Evolutionary conservation across 1,140 invertebrate genomes (phyloP).

Genomic region (Atta cephalotes): DNA sequence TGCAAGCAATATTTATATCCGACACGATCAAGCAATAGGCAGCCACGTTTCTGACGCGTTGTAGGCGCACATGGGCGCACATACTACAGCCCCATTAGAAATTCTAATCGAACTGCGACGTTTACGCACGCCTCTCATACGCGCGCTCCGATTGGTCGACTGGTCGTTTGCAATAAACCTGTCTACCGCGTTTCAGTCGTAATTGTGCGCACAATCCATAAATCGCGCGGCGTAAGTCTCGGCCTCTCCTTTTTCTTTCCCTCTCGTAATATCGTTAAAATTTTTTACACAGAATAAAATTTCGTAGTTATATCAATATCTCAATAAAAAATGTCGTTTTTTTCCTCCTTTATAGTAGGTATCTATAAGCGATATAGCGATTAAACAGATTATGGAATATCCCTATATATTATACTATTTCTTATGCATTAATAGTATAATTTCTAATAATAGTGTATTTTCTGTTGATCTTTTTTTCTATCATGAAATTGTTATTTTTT

Average conservation of each 20-base stretch:
- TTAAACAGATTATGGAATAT: not conserved
- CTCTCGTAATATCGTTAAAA: not conserved
- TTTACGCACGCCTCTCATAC: conserved; percentile 42
- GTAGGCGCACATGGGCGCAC: conserved; percentile 23
- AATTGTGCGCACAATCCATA: conserved; percentile 46
- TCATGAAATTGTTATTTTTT: not conserved
- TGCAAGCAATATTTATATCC: conserved; percentile 51
- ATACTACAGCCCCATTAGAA: conserved; percentile 25
- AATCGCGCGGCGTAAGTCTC: not conserved
- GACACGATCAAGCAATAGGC: not conserved
- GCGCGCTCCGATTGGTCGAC: conserved; percentile 22
- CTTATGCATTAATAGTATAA: not conserved
- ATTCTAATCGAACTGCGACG: conserved; percentile 47
- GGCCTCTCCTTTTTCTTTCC: not conserved
- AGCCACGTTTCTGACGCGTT: conserved; percentile 13
- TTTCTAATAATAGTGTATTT: not conserved
- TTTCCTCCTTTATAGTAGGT: not conserved
- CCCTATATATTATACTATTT: not conserved
- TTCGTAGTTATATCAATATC: not conserved
- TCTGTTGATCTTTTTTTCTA: not conserved
- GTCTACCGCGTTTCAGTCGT: conserved; percentile 34
- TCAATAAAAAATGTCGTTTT: not conserved
- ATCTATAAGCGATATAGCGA: not conserved
- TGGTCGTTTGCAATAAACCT: conserved; percentile 36
- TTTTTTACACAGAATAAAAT: conserved; percentile 1